Evolutionary conservation across 2,113 vertebrate species (phyloP), one percentile per base, ranked within the genome.

Genomic region (Paedocypris sp.): DNA sequence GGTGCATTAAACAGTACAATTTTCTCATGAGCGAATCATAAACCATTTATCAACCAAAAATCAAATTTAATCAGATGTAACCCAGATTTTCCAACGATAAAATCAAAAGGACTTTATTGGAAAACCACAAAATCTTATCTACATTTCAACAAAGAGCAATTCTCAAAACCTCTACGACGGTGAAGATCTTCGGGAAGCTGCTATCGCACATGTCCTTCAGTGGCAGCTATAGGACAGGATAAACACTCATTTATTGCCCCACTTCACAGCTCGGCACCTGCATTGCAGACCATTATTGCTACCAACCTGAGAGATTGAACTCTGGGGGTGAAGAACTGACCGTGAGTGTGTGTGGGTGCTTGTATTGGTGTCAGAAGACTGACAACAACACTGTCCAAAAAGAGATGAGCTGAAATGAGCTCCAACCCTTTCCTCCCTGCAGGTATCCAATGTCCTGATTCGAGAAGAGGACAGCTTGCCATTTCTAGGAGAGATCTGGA

Each of bases 161-260:
- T n/a, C n/a, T n/a, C n/a, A n/a, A n/a, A n/a, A n/a, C n/a, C n/a
- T n/a, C n/a, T n/a, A n/a, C n/a, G n/a, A n/a, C n/a, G n/a, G 11
- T 31, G 38, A 39, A 57, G 10, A 57, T 9, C 9, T 57, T 10
- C 1, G 18, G 25, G 29, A 41, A 39, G 36, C 25, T 29, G 35
- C 28, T 41, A 41, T n/a, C 52, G 32, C 15, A 56, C 10, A 35
- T 28, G 38, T 58, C 54, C 54, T 39, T 43, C 26, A 22, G 54
- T 6, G 7, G 25, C 26, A 45, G 10, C 11, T 6, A 19, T 58
- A 18, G 11, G 26, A 58, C n/a, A 58, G 54, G 6, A 49, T 48
- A 38, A 36, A 61, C 58, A 49, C 26, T 41, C 22, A 54, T 46
- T 64, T 64, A 64, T 64, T 63, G 46, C 32, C 43, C 22, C 32